Evolutionary conservation across 2,797 vertebrate species (phyloP).

Genomic region (Coregonus ussuriensis): DNA sequence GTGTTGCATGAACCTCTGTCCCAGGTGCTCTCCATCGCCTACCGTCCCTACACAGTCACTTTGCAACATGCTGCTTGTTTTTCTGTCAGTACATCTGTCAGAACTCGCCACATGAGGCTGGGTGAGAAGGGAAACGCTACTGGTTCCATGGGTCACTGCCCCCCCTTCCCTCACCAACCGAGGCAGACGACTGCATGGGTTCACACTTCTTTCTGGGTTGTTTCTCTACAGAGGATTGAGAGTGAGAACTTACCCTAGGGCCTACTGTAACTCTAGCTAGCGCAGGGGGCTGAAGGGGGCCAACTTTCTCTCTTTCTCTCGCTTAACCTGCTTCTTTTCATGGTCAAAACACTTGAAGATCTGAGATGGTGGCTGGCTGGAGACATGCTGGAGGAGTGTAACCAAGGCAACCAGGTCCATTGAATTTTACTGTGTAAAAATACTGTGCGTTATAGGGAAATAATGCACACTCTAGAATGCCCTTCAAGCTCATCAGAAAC

Average conservation of each 20-base stretch:
- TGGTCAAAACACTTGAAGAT: constrained; percentile 42
- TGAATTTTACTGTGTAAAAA: constrained; percentile 44
- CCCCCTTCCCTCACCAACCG: neutral
- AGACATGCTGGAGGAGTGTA: constrained; percentile 43
- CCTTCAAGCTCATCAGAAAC: neutral
- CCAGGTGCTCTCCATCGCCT: constrained; percentile 52
- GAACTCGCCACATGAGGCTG: constrained; percentile 28
- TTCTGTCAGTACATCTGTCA: constrained; percentile 48
- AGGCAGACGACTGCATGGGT: neutral
- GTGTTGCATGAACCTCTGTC: constrained; percentile 70
- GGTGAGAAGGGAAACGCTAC: neutral
- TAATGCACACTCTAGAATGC: too few species aligned
- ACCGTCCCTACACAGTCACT: constrained; percentile 41
- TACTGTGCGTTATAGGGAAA: too few species aligned
- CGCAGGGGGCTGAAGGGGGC: constrained; percentile 15
- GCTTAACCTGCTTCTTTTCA: constrained; percentile 2
- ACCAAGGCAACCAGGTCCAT: constrained; percentile 64
- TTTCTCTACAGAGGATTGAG: neutral
- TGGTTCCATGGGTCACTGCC: constrained; percentile 35
- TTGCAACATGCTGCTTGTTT: constrained; percentile 4
- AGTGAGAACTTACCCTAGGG: neutral
- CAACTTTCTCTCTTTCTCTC: constrained; percentile 1
- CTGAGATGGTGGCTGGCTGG: constrained; percentile 31
- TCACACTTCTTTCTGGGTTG: neutral
- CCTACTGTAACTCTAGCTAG: constrained; percentile 28